Base-by-base conservation (phyloP, 2,888 invertebrate genomes). In the Bursaphelenchus okinawaensis region DNA sequence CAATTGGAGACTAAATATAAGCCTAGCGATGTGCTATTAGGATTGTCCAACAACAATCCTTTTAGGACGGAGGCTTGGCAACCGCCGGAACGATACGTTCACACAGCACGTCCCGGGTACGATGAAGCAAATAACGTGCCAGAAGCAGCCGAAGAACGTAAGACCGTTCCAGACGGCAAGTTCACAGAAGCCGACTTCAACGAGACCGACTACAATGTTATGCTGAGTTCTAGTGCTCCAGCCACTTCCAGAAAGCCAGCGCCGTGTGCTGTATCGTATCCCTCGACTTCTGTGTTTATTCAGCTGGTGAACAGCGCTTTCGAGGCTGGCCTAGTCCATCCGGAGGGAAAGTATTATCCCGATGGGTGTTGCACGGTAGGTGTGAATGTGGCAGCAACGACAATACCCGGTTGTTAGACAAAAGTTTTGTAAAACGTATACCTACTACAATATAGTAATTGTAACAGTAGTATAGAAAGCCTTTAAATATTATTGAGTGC, bases 261-360 rank as follows among this genome's bases (percentile, higher is more conserved):
- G 19, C 75, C 75, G 1, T 73, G 69, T 52, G 75, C 74, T 19
- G 67, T 63, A 4, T 62, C 64, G 8, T 76, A 76, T 54, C 73
- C 78, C 3, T 67, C 73, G 12, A 78, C 78, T 0, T 66, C 72
- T 9, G 67, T 72, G 0, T 78, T 78, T 55, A 71, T 78, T 31
- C 67, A 66, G 19, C 52, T 78, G 51, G 71, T 78, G 55, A 68
- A 70, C 55, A 28, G 52, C 7, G 67, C 26, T 19, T 52, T 66
- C 20, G 68, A 26, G 7, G 52, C 59, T 16, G 68, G 68, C 52
- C 20, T 67, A 28, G 22, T 29, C 20, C 54, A 28, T 31, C 50
- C 50, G 28, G 55, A 31, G 9, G 56, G 57, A 52, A 31, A 64
- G 16, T 67, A 12, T 26, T 73, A 62, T 31, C 27, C 29, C 26